Percentiles rank a stretch among this genome's conserved stretches.
phyloP scores from a whole-genome alignment of 2,888 invertebrate species.

The Leucophora obtusa region DNA sequence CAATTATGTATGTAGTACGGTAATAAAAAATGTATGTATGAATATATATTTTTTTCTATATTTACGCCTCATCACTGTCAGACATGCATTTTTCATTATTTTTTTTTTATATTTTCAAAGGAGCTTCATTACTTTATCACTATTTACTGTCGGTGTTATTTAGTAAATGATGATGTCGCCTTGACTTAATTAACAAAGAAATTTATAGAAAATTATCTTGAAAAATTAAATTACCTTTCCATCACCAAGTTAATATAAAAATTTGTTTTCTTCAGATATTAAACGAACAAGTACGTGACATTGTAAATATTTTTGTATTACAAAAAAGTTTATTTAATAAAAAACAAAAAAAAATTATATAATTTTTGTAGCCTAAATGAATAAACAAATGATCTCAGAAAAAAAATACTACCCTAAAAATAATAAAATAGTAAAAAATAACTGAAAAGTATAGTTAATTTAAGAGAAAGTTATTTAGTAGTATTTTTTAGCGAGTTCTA shows the following conservation, averaged over 20 bases:
- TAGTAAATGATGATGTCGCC: constrained; percentile 7
- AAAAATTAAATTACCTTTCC: not conserved
- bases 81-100: not conserved
- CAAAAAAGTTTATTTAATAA: not conserved
- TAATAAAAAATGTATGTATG: not conserved
- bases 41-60: no score
- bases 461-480: no score
- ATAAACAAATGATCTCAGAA: constrained; percentile 5
- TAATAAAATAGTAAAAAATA: not conserved
- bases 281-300: constrained; percentile 41
- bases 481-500: no score
- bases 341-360: constrained; percentile 6
- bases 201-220: constrained; percentile 17
- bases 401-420: not conserved
- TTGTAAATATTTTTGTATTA: constrained; percentile 19
- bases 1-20: no score
- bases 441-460: no score
- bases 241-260: not conserved
- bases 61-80: constrained; percentile 13
- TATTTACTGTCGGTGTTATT: not conserved
- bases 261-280: not conserved
- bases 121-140: not conserved
- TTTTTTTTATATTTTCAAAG: not conserved
- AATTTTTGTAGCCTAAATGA: constrained; percentile 8
- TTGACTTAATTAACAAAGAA: constrained; percentile 11